Base-by-base conservation (phyloP, 2,888 invertebrate species). In the Mimumesa dahlbomi region DNA sequence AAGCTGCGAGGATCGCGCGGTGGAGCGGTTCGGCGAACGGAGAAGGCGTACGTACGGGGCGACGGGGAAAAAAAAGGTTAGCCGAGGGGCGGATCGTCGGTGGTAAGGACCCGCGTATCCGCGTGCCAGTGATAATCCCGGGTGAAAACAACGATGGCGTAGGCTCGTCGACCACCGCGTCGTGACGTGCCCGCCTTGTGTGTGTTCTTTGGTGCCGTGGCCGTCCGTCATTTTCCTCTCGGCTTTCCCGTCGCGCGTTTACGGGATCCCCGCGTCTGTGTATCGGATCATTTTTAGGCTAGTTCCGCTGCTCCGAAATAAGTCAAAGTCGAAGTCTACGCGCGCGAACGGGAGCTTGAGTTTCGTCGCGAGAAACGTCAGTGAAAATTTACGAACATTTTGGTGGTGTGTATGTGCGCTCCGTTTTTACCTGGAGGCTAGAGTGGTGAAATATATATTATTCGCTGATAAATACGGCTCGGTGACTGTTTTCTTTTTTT, bases 121-220 rank as follows among this genome's bases (percentile, higher is more conserved):
- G 79, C 72, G 79, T 79, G 66, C 45, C 57, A 78, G 75, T 67
- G 67, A 66, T 62, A 72, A 75, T 75, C 59, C 66, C 61, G 53
- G 50, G 48, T 46, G 64, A 45, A 38, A 61, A n/a, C n/a, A 65
- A 80, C 69, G 80, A 79, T 80, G 80, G 79, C 80, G 77, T 79
- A 80, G 69, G 73, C 48, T 69, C 52, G 59, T 42, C 50, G 16
- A 57, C 43, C 42, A n/a, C 40, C 18, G 50, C 36, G 19, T 31
- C 14, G 45, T 59, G 63, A 19, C 50, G 50, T 31, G 40, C 34
- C 19, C 40, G 56, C n/a, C 43, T 31, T 34, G 64, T 64, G 59
- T 36, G 53, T 22, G 45, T 42, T n/a, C n/a, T n/a, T n/a, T n/a
- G 53, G 49, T 25, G n/a, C 40, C 14, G 46, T 57, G 49, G 31